Evolutionary conservation across 1,140 invertebrate species (phyloP), one percentile per base, ranked within the genome.

Genomic region (Drosophila nebulosa): DNA sequence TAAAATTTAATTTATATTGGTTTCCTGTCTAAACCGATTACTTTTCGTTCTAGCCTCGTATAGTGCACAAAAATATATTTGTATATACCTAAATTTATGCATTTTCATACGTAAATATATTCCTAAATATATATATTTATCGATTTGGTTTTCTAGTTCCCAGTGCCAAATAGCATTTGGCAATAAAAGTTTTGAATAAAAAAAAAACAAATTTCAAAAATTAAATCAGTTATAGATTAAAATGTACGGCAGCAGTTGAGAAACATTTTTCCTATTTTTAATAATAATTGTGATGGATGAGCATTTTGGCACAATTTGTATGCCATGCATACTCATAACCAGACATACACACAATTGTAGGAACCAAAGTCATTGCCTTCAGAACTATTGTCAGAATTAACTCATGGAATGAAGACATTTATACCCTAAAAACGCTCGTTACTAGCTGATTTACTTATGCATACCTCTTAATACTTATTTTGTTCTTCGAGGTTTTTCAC

Each of bases 281-380:
- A 35, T 63, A 63, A 53, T 46, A 36, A 64, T 61, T 55, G 55
- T 60, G 64, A 71, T 50, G 62, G 26, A 36, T 61, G 51, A 24
- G 57, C 30, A 12, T 12, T 32, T 32, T 32, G 10, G 35, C 59
- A 69, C 27, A 65, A 68, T 52, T 76, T 64, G 35, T 51, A 63
- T 56, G 39, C 58, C 32, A 30, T 9, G 27, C 27, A 30, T n/a
- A n/a, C n/a, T n/a, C 7, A 30, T 9, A 30, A 1, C 7, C 27
- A 30, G 6, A 30, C 21, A 51, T 27, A 42, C 32, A 50, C 12
- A 30, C 21, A 51, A 42, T 35, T 35, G 21, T 35, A 69, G 10
- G 9, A 9, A 46, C 1, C 69, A 64, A 60, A 81, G 70, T 68
- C 70, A 75, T 75, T 71, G 67, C 67, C 57, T 78, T 83, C 58